phyloP scores from a whole-genome alignment of 92 coral and sea anemone species.

The Epizoanthus ramosus region DNA sequence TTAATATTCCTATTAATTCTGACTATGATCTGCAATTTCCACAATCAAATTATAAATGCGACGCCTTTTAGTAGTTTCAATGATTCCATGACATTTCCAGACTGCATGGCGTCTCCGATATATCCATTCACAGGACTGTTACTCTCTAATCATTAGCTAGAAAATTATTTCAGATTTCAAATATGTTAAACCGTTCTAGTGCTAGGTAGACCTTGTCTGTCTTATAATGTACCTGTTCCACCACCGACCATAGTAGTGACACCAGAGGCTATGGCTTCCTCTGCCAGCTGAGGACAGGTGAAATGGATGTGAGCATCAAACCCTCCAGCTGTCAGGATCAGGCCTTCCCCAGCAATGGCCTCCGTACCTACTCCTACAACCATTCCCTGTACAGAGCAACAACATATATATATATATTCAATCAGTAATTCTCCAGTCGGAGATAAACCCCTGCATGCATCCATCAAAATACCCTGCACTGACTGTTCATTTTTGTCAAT shows the following conservation, averaged over 20 bases:
- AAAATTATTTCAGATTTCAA: no score
- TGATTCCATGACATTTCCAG: no score
- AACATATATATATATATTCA: not conserved
- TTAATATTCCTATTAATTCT: no score
- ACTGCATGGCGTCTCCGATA: no score
- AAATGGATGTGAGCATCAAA: conserved; percentile 75
- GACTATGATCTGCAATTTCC: no score
- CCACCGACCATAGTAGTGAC: conserved; percentile 71
- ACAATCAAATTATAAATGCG: no score
- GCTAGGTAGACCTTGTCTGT: not conserved
- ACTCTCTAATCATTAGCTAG: no score
- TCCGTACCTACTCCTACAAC: conserved; percentile 65
- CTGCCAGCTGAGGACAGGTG: conserved; percentile 77
- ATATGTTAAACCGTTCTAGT: not conserved
- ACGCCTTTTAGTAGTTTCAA: no score
- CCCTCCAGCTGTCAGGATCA: conserved; percentile 75
- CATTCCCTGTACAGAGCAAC: conserved; percentile 55
- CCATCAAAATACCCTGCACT: not conserved
- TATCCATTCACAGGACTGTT: no score
- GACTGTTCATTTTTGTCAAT: no score
- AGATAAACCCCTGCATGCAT: no score
- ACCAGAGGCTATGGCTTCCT: conserved; percentile 75
- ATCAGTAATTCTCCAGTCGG: not conserved
- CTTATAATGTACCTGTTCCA: conserved; percentile 6
- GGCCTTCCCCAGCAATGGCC: conserved; percentile 72